Evolutionary conservation across 2,113 vertebrate genomes (phyloP).

Genomic region (Rhineura floridana): DNA sequence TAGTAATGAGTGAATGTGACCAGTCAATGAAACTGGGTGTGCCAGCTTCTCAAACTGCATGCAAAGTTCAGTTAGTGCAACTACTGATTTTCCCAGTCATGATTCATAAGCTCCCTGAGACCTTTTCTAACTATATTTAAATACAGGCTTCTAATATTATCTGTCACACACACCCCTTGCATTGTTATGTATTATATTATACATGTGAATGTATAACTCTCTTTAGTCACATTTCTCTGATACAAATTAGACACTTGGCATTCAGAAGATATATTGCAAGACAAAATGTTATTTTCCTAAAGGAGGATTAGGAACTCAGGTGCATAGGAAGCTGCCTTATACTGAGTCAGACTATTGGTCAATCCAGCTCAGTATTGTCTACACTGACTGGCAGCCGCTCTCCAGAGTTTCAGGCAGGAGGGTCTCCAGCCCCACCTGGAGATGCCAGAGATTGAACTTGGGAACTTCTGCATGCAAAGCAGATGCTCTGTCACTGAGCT

Average conservation of each 20-base stretch:
- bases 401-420: too few relatives aligned
- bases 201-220: neutral
- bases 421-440: too few relatives aligned
- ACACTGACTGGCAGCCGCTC: too few relatives aligned
- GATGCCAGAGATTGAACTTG: too few relatives aligned
- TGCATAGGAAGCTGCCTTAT: too few relatives aligned
- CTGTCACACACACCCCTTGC: neutral
- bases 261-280: neutral
- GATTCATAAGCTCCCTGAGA: neutral
- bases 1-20: neutral
- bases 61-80: neutral
- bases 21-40: neutral
- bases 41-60: neutral
- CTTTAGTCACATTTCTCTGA: neutral
- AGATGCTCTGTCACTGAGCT: too few relatives aligned
- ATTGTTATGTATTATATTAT: neutral
- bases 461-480: too few relatives aligned
- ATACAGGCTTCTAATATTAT: neutral
- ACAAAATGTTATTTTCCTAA: neutral
- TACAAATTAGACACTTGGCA: neutral
- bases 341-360: too few relatives aligned
- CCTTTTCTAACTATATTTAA: neutral
- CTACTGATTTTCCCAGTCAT: neutral
- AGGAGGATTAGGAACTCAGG: too few relatives aligned
- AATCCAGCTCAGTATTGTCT: too few relatives aligned